Conservation (phyloP, 2,797 vertebrate genomes). For the Sebastes flavidus region DNA sequence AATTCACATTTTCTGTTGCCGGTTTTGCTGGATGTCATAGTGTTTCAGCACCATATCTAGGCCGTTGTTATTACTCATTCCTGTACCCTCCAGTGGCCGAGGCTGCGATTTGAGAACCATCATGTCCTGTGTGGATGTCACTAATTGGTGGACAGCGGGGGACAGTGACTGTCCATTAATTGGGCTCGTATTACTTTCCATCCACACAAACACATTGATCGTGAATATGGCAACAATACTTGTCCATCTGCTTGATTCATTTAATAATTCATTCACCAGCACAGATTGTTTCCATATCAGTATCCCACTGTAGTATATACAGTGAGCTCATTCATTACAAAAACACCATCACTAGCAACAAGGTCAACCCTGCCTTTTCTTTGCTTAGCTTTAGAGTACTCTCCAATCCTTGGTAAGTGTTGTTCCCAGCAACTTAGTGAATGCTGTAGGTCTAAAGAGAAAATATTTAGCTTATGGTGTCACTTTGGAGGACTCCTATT, state of each 20-base stretch:
- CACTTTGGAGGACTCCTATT: not conserved
- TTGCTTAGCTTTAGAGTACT: not conserved
- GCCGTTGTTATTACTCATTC: not conserved
- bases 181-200: not conserved
- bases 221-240: not conserved
- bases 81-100: not conserved
- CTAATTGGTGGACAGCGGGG: not conserved
- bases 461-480: not conserved
- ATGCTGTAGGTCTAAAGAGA: not conserved
- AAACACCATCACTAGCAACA: not conserved
- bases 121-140: not conserved
- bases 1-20: not conserved
- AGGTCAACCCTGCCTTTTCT: not conserved
- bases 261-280: not conserved
- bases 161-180: not conserved
- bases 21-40: not conserved
- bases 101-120: not conserved
- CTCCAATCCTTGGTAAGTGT: not conserved
- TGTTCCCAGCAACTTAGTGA: not conserved
- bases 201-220: conserved; percentile 8
- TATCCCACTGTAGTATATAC: not conserved
- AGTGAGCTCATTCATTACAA: not conserved
- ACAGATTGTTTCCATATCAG: not conserved
- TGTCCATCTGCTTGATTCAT: not conserved
- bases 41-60: not conserved